These are phyloP conservation scores for Xestoiulus laeticollis DNA, from an alignment of 2,888 invertebrate genomes.

Conservation along the genomic window DNA sequence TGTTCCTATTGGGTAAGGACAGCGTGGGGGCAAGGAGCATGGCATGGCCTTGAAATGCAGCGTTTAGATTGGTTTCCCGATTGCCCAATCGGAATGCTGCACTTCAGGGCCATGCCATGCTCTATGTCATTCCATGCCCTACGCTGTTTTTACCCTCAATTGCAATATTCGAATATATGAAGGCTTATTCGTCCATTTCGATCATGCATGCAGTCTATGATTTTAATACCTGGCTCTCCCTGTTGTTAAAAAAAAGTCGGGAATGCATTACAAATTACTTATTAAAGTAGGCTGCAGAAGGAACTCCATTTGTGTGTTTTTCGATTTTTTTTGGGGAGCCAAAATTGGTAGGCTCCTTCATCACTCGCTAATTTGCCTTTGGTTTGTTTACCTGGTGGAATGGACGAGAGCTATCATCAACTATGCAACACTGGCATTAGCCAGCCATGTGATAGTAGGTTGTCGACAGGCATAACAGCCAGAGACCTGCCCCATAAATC, in stretches of 20 bases:
- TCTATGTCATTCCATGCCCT: too few relatives aligned
- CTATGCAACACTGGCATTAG: slow-evolving; percentile 11
- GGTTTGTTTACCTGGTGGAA: slow-evolving; percentile 1
- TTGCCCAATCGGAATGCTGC: too few relatives aligned
- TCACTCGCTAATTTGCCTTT: slow-evolving; percentile 9
- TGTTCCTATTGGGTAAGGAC: too few relatives aligned
- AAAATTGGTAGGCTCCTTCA: slow-evolving; percentile 19
- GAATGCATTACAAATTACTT: background rate
- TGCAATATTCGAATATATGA: too few relatives aligned
- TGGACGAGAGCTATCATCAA: slow-evolving; percentile 19
- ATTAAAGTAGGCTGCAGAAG: slow-evolving; percentile 20
- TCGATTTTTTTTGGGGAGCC: background rate
- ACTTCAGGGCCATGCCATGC: too few relatives aligned
- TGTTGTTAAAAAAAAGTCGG: background rate
- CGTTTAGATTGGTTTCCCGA: too few relatives aligned
- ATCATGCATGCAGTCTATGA: too few relatives aligned
- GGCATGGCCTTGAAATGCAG: too few relatives aligned
- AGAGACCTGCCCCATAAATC: slow-evolving; percentile 19
- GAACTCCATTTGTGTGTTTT: background rate
- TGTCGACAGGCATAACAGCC: background rate
- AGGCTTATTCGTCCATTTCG: too few relatives aligned
- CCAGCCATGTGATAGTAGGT: slow-evolving; percentile 7
- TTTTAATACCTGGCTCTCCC: background rate
- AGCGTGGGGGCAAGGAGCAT: too few relatives aligned
- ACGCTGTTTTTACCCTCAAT: too few relatives aligned